Base-by-base conservation (phyloP, 2,888 invertebrate genomes). In the Meteorus cinctellus region DNA sequence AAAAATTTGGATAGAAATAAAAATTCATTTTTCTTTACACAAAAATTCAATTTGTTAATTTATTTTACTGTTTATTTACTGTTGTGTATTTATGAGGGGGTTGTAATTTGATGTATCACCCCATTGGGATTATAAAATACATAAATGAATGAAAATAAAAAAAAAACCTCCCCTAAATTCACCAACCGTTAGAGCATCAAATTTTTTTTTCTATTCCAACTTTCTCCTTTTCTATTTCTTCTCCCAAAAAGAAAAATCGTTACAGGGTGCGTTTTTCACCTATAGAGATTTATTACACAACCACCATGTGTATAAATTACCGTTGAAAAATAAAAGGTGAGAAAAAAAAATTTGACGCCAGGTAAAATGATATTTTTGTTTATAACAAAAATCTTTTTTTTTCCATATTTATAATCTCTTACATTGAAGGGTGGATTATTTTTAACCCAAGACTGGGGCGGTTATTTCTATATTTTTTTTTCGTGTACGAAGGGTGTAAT, bases 231-330 rank as follows among this genome's bases (percentile, higher is more conserved):
- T 66, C 29, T 29, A 27, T 55, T 77, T 75, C 63, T 78, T 77
- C 80, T 82, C 78, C 78, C 77, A 77, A 77, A 74, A 77, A 78
- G 75, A 77, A 79, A 78, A 81, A 79, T 81, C 80, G 81, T 82
- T 84, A 82, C 79, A 80, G 69, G 81, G 84, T 77, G 41, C 72
- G 74, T 34, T 74, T 70, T 75, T 67, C 67, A 55, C 72, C 70
- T 34, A n/a, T 48, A 55, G 68, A 31, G 45, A 67, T 62, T 59
- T 70, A 14, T 55, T 59, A 24, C 34, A 48, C 41, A 41, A 19
- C 19, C 10, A 27, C 24, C 16, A 29, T 65, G 19, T 6, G 16
- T 24, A 63, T 63, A 29, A 2, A 34, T 60, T 60, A 29, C 29
- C 60, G 29, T 29, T 60, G n/a, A 59, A 19, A 55, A 51, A 4